These are phyloP conservation scores for Drosophila trapezifrons DNA, from an alignment of 1,140 invertebrate species.

Conservation along the genomic window DNA sequence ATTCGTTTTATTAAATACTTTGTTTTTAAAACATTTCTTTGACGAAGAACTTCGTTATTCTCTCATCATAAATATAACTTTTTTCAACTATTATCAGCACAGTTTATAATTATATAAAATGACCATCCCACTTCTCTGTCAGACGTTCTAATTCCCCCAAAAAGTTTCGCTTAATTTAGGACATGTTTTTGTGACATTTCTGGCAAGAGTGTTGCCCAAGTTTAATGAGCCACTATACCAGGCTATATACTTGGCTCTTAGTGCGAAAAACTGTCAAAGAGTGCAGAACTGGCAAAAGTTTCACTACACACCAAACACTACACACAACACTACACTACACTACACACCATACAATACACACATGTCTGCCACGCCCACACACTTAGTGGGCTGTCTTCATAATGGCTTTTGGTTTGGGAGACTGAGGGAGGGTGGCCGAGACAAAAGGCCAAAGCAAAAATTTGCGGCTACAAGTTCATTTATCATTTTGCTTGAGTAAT, in stretches of 20 bases:
- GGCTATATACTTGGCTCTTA: not conserved
- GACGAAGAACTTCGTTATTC: too few relatives aligned
- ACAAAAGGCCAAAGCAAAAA: slow-evolving; percentile 73
- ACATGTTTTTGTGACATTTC: slow-evolving; percentile 12
- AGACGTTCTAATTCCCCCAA: not conserved
- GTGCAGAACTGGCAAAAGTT: slow-evolving; percentile 32
- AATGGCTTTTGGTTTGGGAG: slow-evolving; percentile 63
- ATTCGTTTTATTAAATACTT: too few relatives aligned
- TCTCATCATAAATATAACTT: too few relatives aligned
- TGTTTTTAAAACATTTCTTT: too few relatives aligned
- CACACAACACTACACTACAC: slow-evolving; percentile 43
- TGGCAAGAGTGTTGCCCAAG: slow-evolving; percentile 16
- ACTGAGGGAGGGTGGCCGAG: slow-evolving; percentile 11
- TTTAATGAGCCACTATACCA: slow-evolving; percentile 39
- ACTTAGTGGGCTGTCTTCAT: slow-evolving; percentile 81
- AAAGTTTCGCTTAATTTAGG: not conserved
- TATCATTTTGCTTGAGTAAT: slow-evolving; percentile 81
- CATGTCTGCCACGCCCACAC: slow-evolving; percentile 68
- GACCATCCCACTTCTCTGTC: not conserved
- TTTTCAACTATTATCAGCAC: too few relatives aligned
- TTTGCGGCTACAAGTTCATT: slow-evolving; percentile 80
- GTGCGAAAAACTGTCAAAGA: slow-evolving; percentile 53
- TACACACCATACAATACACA: slow-evolving; percentile 41
- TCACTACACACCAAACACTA: slow-evolving; percentile 34
- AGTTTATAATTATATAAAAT: not conserved